Base-by-base conservation (phyloP, 1,140 invertebrate species). In the Trichonephila clavipes region DNA sequence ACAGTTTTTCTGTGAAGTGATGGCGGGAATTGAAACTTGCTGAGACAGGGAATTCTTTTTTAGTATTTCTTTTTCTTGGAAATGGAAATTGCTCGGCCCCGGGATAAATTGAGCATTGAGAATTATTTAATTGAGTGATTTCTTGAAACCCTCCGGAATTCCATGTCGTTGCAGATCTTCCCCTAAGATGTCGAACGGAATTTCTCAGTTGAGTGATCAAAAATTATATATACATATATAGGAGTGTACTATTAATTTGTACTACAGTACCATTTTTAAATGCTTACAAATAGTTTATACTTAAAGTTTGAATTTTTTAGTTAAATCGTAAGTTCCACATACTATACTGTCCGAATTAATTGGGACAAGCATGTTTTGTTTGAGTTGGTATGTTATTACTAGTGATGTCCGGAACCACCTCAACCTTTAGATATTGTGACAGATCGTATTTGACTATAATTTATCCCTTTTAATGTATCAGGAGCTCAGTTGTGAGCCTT, bases 41-140 rank as follows among this genome's bases (percentile, higher is more conserved):
- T 81, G 69, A 77, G 87, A 69, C 34, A 40, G 34, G 72, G 44
- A 77, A 69, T 69, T 92, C 83, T 87, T 92, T 51, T 86, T 85
- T 77, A 19, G 59, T 24, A 51, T 51, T 51, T 51, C 6, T 51
- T 44, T 61, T 58, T 88, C 21, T 28, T 88, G 86, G 81, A 59
- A 83, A 92, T 72, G 83, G 91, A 87, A 92, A 92, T 92, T 87
- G 72, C 40, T 28, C 24, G 21, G 81, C 91, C 44, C 1, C n/a
- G 16, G 82, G 82, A 87, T 86, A 87, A 92, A 92, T 92, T 72
- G 83, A 87, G 83, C 83, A 92, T 61, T 87, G 77, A 87, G 66
- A 92, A 92, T 92, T 92, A 92, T 92, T 86, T 92, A 92, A 92
- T 86, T 86, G 83, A 92, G 83, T 72, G 72, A 40, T 61, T 81